Evolutionary conservation across 2,888 invertebrate genomes (phyloP), one percentile per base, ranked within the genome.

Genomic region (Cheilosia scutellata): DNA sequence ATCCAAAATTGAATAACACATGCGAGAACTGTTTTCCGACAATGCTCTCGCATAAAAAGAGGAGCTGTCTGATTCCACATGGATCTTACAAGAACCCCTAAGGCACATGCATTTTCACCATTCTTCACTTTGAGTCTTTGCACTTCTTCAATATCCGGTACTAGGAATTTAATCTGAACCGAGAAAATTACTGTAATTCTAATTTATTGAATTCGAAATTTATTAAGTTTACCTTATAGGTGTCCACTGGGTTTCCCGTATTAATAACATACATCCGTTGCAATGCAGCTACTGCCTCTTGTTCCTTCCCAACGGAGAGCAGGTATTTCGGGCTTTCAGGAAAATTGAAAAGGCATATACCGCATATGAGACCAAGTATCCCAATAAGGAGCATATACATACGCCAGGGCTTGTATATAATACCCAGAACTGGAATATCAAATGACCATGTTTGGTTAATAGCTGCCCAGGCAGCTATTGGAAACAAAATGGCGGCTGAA

Each of bases 291-390:
- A 90, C 58, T 5, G 91, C 89, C 74, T 91, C 89, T 0, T 89
- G 87, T 11, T 90, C 74, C 44, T 86, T 82, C n/a, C 90, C 90
- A 7, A 88, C 82, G 2, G 90, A 72, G 3, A 91, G 72, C 2
- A 90, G 82, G 78, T 90, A 92, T 87, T 91, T 92, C 4, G 92
- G 92, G 87, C 91, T 91, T 76, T 92, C 92, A 0, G 92, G 92
- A 9, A 92, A 84, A 20, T 86, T 87, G 16, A 88, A 80, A 20
- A 91, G 83, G 3, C 88, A 77, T 4, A 90, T 11, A 2, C 89
- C 89, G 44, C 90, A 89, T 1, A 90, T 5, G 2, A 91, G 83
- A 16, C 90, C 90, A 4, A 91, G 90, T 37, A 90, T 37, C 9
- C 91, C 90, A 66, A 90, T 89, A 4, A 90, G 78, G 16, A 91